These are phyloP conservation scores for Desoria tigrina DNA, from an alignment of 2,888 invertebrate genomes.

Conservation along the genomic window DNA sequence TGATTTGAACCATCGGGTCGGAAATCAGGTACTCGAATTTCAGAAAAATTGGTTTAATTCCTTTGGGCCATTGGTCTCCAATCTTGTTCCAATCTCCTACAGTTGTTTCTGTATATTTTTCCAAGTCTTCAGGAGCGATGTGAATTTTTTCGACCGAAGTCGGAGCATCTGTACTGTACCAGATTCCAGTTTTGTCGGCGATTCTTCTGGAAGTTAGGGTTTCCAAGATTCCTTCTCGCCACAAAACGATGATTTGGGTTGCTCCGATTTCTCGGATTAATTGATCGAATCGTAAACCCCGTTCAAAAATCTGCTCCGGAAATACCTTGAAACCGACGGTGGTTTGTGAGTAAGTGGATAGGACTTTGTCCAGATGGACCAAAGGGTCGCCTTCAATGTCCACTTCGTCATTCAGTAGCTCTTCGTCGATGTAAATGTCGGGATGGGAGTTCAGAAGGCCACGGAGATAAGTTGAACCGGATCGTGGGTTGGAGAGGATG, in stretches of 20 bases:
- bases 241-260: slow-evolving; percentile 39
- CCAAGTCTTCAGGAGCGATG: slow-evolving; percentile 20
- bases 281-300: slow-evolving; percentile 20
- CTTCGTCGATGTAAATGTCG: slow-evolving; percentile 25
- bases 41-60: slow-evolving; percentile 32
- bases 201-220: slow-evolving; percentile 27
- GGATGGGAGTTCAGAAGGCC: slow-evolving; percentile 34
- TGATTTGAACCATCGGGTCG: slow-evolving; percentile 15
- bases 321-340: slow-evolving; percentile 38
- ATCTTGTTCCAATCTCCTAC: slow-evolving; percentile 29
- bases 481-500: slow-evolving; percentile 33
- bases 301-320: slow-evolving; percentile 34
- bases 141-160: neutral
- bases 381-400: slow-evolving; percentile 21
- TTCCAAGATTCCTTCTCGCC: slow-evolving; percentile 33
- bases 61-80: slow-evolving; percentile 32
- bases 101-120: neutral
- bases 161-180: slow-evolving; percentile 20
- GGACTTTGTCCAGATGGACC: slow-evolving; percentile 5
- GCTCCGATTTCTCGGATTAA: slow-evolving; percentile 20
- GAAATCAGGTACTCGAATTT: slow-evolving; percentile 30
- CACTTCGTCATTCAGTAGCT: slow-evolving; percentile 35
- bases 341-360: slow-evolving; percentile 12
- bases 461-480: slow-evolving; percentile 34
- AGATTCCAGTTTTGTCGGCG: slow-evolving; percentile 16